Base-by-base conservation (phyloP, 1,140 invertebrate genomes). In the Ostrea denselamellosa region DNA sequence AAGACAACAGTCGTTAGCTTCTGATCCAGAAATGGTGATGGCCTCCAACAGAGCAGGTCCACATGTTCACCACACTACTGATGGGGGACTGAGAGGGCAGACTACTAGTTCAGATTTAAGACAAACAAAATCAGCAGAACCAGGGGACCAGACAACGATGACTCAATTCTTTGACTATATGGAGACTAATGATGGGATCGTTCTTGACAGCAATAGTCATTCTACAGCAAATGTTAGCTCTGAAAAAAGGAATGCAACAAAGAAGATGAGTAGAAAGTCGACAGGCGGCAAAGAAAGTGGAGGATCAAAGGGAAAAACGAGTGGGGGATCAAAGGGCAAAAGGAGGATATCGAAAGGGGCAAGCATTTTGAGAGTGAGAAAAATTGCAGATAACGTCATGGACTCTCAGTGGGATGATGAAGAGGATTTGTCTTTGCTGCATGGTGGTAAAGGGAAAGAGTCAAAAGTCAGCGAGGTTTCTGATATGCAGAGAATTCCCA, bases 151-250 rank as follows among this genome's bases (percentile, higher is more conserved):
- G 56, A 87, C 88, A 9, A 91, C 91, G 2, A 90, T 91, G 90
- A 90, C 90, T 25, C 91, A 92, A 83, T 90, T 88, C 28, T 92
- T 85, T 88, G 89, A 90, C 25, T 62, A 62, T 4, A 62, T 62
- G 56, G 56, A 62, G 17, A 62, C 17, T 0, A 62, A 62, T 62
- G 56, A 62, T 62, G 56, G n/a, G 5, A 62, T 8, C 56, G 0
- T 0, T 19, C 17, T 62, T 62, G 17, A 62, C 56, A 17, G 19
- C n/a, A n/a, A 14, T n/a, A 19, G 56, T 14, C 17, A 14, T 62
- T 17, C 14, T 19, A 7, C 56, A 62, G 56, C 56, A 62, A 62
- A 62, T 19, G 17, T 62, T n/a, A 62, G 56, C n/a, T 62, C 56
- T 7, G 56, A 17, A 19, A 14, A 62, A 19, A n/a, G n/a, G n/a